Conservation (phyloP, 1,140 invertebrate species). For the Zaprionus lachaisei region DNA sequence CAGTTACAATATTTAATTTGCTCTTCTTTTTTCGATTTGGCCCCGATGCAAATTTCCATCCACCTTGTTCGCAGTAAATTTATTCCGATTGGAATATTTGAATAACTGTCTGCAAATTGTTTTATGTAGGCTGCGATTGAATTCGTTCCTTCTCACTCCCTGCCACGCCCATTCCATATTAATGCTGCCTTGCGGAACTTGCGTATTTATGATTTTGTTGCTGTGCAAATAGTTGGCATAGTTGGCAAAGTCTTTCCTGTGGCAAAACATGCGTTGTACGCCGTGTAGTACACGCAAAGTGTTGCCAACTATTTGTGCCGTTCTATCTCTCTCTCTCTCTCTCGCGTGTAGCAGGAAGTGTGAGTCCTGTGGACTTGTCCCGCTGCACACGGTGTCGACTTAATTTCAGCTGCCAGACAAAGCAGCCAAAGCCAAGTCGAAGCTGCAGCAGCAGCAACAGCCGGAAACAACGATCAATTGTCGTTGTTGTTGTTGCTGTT, state of each 20-base stretch:
- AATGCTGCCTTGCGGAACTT: slow-evolving; percentile 12
- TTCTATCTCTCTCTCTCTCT: slow-evolving; percentile 1
- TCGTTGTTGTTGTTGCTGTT: slow-evolving; percentile 45
- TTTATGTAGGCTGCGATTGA: slow-evolving; percentile 23
- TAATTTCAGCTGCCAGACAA: slow-evolving; percentile 54
- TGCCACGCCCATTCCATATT: too few species aligned
- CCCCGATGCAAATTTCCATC: slow-evolving; percentile 52
- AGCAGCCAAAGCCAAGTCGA: slow-evolving; percentile 28
- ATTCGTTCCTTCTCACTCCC: background rate
- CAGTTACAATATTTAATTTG: slow-evolving; percentile 78
- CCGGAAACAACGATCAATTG: slow-evolving; percentile 79
- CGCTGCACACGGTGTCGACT: slow-evolving; percentile 60
- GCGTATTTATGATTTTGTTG: slow-evolving; percentile 39
- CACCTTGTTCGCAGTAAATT: slow-evolving; percentile 41
- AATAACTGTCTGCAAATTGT: slow-evolving; percentile 36
- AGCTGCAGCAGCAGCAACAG: slow-evolving; percentile 29
- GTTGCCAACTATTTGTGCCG: slow-evolving; percentile 44
- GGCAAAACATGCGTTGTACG: slow-evolving; percentile 39
- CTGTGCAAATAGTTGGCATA: slow-evolving; percentile 9
- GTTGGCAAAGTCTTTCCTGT: slow-evolving; percentile 10
- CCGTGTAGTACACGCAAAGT: slow-evolving; percentile 41
- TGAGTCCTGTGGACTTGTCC: slow-evolving; percentile 10
- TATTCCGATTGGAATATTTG: slow-evolving; percentile 41
- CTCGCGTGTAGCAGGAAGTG: slow-evolving; percentile 20
- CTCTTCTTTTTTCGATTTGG: slow-evolving; percentile 64